Evolutionary conservation across 2,113 vertebrate genomes (phyloP).

Genomic region (Sander vitreus): DNA sequence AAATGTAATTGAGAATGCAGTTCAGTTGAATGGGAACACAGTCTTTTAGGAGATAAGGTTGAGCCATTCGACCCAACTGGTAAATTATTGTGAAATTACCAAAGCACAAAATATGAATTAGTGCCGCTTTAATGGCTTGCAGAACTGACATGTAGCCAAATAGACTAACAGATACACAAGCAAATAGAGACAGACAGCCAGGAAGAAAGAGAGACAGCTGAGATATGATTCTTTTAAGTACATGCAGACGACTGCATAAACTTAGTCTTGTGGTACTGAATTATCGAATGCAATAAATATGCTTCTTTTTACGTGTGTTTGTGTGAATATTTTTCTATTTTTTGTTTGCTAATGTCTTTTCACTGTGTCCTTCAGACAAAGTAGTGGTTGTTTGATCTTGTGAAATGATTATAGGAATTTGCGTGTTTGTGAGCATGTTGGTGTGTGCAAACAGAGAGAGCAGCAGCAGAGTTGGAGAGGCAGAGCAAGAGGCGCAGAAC

Average conservation of each 20-base stretch:
- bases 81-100: neutral
- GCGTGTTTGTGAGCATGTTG: conserved; percentile 15
- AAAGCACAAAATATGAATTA: neutral
- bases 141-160: neutral
- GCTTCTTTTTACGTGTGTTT: neutral
- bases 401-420: conserved; percentile 63
- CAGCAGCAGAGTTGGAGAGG: conserved; percentile 17
- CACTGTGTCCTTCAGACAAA: conserved; percentile 62
- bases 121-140: neutral
- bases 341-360: conserved; percentile 12
- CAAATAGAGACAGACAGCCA: neutral
- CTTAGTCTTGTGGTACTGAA: neutral
- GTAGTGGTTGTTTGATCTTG: conserved; percentile 51
- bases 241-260: neutral
- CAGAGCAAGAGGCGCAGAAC: neutral
- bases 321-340: neutral
- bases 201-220: neutral
- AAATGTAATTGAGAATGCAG: too few relatives aligned
- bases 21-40: too few relatives aligned
- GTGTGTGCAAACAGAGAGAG: conserved; percentile 24
- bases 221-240: neutral
- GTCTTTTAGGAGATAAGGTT: too few relatives aligned
- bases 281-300: neutral
- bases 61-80: neutral
- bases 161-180: neutral